Evolutionary conservation across 1,140 invertebrate species (phyloP).

Genomic region (Zaprionus lachaisei): DNA sequence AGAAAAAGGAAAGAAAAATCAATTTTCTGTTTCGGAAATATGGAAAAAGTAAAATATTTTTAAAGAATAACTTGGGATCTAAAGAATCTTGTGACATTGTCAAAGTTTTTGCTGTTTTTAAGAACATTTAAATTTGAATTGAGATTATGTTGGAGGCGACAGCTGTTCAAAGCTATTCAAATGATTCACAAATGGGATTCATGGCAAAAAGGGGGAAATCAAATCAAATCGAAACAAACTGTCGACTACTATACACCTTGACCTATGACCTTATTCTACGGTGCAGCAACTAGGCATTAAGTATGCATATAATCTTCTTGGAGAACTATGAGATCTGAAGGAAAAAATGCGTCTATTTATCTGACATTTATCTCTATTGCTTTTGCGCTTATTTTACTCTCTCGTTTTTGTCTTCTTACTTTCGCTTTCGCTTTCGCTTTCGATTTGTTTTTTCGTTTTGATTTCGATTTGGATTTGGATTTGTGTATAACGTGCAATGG

Average conservation of each 20-base stretch:
- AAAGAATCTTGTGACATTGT: not conserved
- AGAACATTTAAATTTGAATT: not conserved
- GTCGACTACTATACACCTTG: slow-evolving; percentile 33
- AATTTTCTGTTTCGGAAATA: not conserved
- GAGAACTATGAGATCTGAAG: slow-evolving; percentile 56
- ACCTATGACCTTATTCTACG: slow-evolving; percentile 36
- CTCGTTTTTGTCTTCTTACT: not conserved
- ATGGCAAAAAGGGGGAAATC: not conserved
- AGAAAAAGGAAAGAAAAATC: not conserved
- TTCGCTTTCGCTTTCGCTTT: slow-evolving; percentile 11
- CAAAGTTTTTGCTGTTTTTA: not conserved
- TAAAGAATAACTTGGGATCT: not conserved
- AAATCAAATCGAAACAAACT: slow-evolving; percentile 22
- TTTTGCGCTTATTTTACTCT: slow-evolving; percentile 16
- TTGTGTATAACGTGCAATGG: slow-evolving; percentile 35
- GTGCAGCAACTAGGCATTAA: slow-evolving; percentile 48
- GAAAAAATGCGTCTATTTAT: slow-evolving; percentile 50
- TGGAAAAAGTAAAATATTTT: not conserved
- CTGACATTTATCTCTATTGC: slow-evolving; percentile 48
- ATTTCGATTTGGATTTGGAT: slow-evolving; percentile 8
- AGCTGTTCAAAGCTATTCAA: slow-evolving; percentile 1
- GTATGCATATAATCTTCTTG: slow-evolving; percentile 39
- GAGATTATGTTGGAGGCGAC: not conserved
- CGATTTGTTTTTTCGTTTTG: slow-evolving; percentile 7
- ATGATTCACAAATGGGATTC: slow-evolving; percentile 11